phyloP scores from a whole-genome alignment of 2,797 vertebrate genomes.

The Trematomus bernacchii region DNA sequence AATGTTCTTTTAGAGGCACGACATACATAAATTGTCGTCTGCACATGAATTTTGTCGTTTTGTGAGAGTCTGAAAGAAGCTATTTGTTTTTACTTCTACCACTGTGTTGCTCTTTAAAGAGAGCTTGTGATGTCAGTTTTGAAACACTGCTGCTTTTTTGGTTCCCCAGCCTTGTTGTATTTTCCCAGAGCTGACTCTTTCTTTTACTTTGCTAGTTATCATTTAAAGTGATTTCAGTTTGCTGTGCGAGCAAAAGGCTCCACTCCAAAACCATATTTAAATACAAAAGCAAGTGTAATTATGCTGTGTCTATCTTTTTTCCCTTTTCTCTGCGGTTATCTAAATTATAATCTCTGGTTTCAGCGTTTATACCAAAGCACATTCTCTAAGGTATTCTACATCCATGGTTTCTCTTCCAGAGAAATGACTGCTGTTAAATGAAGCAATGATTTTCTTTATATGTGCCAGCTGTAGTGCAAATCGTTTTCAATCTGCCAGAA shows the following conservation, averaged over 20 bases:
- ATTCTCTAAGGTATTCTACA: constrained; percentile 73
- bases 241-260: constrained; percentile 43
- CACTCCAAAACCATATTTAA: constrained; percentile 63
- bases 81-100: constrained; percentile 26
- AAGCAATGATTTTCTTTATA: constrained; percentile 79
- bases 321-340: constrained; percentile 56
- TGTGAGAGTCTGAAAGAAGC: constrained; percentile 25
- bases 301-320: constrained; percentile 53
- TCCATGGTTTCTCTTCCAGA: constrained; percentile 64
- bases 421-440: constrained; percentile 81
- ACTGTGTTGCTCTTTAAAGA: constrained; percentile 36
- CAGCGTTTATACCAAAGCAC: constrained; percentile 62
- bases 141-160: constrained; percentile 17
- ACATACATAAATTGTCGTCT: constrained; percentile 18
- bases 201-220: constrained; percentile 45
- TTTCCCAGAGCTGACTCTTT: constrained; percentile 38
- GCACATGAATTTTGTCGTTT: constrained; percentile 57
- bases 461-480: constrained; percentile 77
- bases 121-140: constrained; percentile 13
- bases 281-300: constrained; percentile 67
- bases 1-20: constrained; percentile 47
- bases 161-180: constrained; percentile 18
- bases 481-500: constrained; percentile 74
- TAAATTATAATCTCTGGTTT: constrained; percentile 80
- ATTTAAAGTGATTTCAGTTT: constrained; percentile 52